Evolutionary conservation across 2,888 invertebrate species (phyloP), one percentile per base, ranked within the genome.

Genomic region (Calameuta filiformis): DNA sequence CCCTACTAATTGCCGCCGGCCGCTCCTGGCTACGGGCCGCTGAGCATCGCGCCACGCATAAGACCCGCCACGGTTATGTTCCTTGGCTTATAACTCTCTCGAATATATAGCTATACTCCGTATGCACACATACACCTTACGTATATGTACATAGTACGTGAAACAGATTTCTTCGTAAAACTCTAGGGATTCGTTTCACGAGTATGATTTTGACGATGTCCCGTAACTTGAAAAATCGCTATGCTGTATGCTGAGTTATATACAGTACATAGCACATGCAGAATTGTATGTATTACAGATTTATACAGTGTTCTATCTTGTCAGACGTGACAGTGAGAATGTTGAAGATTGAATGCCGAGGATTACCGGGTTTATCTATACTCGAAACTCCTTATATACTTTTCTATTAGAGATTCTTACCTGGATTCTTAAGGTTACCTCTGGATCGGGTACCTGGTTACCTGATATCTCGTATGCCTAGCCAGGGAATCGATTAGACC

Each of bases 1-100:
- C 87, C 87, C 87, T 90, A 89, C 90, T 90, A 90, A 90, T 90
- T 91, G 90, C 91, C 89, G 90, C 87, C 89, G 89, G 89, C 89
- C 89, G 90, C 89, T 89, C 87, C 89, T 87, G 89, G 89, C 88
- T 89, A 89, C 89, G 90, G 88, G 88, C 90, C 90, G 89, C 84
- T 89, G 89, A 89, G 87, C 89, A 88, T 89, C 88, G 85, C 85
- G 85, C 87, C 88, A 87, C 86, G 87, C 87, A 89, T 86, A 87
- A 86, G 82, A 83, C 83, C 84, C 87, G 82, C 81, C 83, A 85
- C 85, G 83, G 85, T 86, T 85, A 84, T 85, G 85, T 87, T 81
- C 85, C 85, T 80, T 84, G 83, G 86, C 82, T 86, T 86, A 85
- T 80, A 85, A 86, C 85, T 56, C 56, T 56, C 56, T 56, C 56